Conservation (phyloP, 2,797 vertebrate species). For the Rallus crepitans region DNA sequence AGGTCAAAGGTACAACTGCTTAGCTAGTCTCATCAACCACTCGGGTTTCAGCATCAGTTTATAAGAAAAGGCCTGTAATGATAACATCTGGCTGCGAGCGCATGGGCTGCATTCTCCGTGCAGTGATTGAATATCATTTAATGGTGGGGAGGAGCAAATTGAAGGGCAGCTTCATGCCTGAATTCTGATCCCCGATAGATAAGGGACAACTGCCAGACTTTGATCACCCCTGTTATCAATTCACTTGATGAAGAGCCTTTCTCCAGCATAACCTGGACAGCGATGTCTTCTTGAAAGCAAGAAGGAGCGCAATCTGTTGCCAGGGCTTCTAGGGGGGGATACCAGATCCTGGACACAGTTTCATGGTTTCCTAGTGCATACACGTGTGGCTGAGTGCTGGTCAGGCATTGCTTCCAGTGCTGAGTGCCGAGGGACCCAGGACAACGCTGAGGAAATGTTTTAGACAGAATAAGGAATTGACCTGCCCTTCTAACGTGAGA, state of each 20-base stretch:
- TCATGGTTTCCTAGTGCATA: background rate
- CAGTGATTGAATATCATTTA: slow-evolving; percentile 83
- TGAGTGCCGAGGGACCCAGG: background rate
- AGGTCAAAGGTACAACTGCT: slow-evolving; percentile 90
- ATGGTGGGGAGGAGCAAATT: slow-evolving; percentile 78
- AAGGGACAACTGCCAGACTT: slow-evolving; percentile 76
- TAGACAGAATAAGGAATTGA: background rate
- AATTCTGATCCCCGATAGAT: slow-evolving; percentile 79
- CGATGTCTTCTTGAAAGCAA: slow-evolving; percentile 34
- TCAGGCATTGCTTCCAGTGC: background rate
- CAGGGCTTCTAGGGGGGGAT: background rate
- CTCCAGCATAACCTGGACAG: slow-evolving; percentile 2
- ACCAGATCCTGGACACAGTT: background rate
- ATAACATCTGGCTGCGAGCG: slow-evolving; percentile 86
- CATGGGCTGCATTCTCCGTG: slow-evolving; percentile 73
- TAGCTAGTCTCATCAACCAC: slow-evolving; percentile 88
- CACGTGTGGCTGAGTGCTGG: background rate
- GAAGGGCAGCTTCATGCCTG: slow-evolving; percentile 77
- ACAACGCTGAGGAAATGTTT: background rate
- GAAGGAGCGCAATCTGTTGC: background rate
- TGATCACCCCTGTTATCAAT: slow-evolving; percentile 67
- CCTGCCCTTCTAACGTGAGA: background rate
- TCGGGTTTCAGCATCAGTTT: slow-evolving; percentile 86
- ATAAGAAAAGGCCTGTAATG: slow-evolving; percentile 82
- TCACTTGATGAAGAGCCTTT: slow-evolving; percentile 57